Evolutionary conservation across 1,140 invertebrate species (phyloP), one percentile per base, ranked within the genome.

Genomic region (Drosophila truncata): DNA sequence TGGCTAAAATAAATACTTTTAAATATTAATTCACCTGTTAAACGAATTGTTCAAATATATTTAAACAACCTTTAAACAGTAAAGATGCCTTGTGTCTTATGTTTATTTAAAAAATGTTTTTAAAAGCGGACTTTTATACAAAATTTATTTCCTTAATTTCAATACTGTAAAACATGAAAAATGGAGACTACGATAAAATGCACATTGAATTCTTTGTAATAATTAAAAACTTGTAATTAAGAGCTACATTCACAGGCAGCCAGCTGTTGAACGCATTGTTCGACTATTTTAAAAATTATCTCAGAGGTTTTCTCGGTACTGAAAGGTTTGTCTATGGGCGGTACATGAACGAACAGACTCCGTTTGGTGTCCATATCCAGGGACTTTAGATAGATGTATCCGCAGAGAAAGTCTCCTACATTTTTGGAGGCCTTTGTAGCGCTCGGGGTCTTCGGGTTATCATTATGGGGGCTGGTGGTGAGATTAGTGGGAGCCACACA

Each of bases 301-400:
- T 93, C 83, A 2, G 94, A 93, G n/a, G 93, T 93, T 91, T 94
- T 91, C 31, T 88, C n/a, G 11, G 91, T 93, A 4, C 93, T 81
- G 75, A 95, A 95, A 2, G 94, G 94, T 18, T 91, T 80, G 70
- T 94, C 61, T n/a, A 95, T 80, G n/a, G 94, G 93, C 8, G 95
- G 95, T 6, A 95, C 95, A 91, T 96, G 95, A 23, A 95, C 86
- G 91, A 96, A 95, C 13, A 96, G 49, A 23, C 93, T 93, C 33
- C 93, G 92, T 11, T 91, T 80, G 16, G 73, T 72, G 78, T 95
- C 78, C 55, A 94, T 91, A 65, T 93, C 92, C 18, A 96, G 75
- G 2, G 95, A 96, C 60, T 94, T 94, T 66, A 95, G 94, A 92
- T 94, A 95, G 69, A 94, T 95, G 78, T 95, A 95, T 82, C 95